Percentiles rank a stretch among this genome's conserved stretches.
These are phyloP conservation scores for Platysteira castanea DNA, from an alignment of 2,113 vertebrate genomes.

Conservation along the genomic window DNA sequence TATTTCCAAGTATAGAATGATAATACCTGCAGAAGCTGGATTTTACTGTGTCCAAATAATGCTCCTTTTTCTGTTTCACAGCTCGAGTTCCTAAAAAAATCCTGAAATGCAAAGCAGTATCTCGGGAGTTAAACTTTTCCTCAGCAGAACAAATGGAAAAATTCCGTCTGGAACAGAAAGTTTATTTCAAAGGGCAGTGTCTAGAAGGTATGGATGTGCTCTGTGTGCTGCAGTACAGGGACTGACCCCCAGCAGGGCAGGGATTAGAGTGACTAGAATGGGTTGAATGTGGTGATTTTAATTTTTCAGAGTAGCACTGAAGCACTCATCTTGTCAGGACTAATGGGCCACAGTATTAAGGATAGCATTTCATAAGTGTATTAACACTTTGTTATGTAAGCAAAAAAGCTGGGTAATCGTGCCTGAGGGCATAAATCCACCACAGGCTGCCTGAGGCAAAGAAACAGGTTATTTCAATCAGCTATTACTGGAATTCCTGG, in stretches of 20 bases:
- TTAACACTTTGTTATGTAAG: constrained; percentile 54
- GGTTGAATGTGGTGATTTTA: not conserved
- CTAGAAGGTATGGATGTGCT: constrained; percentile 85
- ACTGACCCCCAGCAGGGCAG: not conserved
- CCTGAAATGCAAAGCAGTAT: constrained; percentile 97
- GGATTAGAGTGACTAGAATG: not conserved
- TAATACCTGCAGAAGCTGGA: not conserved
- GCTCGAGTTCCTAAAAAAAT: constrained; percentile 99
- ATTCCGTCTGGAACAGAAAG: constrained; percentile 97
- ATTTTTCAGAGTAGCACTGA: constrained; percentile 18
- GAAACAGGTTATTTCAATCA: not conserved
- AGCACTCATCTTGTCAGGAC: not conserved
- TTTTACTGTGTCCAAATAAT: not conserved
- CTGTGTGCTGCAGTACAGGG: not conserved
- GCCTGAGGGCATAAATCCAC: constrained; percentile 42
- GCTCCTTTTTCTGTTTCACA: constrained; percentile 64
- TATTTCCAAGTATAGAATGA: not conserved
- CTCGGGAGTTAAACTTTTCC: constrained; percentile 97
- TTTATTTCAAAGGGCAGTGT: constrained; percentile 99
- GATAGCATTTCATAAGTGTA: constrained; percentile 61
- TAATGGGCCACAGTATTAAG: constrained; percentile 40
- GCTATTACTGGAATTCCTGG: not conserved
- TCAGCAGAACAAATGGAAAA: constrained; percentile 98
- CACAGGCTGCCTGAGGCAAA: constrained; percentile 6
- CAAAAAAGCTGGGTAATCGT: constrained; percentile 55